These are phyloP conservation scores for Carassius carassius DNA, from an alignment of 2,113 vertebrate species.

Conservation along the genomic window DNA sequence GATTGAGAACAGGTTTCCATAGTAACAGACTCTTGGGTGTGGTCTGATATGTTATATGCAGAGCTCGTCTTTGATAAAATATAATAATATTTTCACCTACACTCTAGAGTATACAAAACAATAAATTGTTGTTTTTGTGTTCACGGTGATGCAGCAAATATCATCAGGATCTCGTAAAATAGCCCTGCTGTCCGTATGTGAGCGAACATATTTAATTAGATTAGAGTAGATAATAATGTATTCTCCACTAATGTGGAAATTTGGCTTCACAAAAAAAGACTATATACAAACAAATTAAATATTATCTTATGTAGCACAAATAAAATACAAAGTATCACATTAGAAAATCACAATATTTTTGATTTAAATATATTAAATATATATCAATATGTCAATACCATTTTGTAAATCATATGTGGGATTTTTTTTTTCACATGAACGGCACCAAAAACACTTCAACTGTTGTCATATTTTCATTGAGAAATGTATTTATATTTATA, in stretches of 20 bases:
- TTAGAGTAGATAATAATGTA: neutral
- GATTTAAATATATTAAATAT: neutral
- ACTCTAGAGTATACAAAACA: conserved; percentile 18
- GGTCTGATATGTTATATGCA: conserved; percentile 38
- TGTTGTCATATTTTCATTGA: too few relatives aligned
- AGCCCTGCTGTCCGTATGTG: neutral
- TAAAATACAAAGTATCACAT: neutral
- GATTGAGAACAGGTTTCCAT: conserved; percentile 40
- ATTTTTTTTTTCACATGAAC: neutral
- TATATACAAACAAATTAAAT: neutral
- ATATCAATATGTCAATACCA: neutral
- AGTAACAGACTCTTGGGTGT: conserved; percentile 44
- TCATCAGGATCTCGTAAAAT: neutral
- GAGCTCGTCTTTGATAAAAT: conserved; percentile 9
- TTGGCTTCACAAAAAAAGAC: neutral
- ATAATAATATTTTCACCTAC: neutral
- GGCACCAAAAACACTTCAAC: too few relatives aligned
- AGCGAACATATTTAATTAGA: neutral
- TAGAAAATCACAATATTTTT: neutral
- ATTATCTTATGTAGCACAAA: neutral
- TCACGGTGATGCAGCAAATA: neutral
- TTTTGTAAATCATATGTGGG: neutral
- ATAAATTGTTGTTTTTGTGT: conserved; percentile 12
- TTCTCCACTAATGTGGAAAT: neutral
- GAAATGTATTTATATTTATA: too few relatives aligned